Conservation (phyloP, 1,140 invertebrate genomes). For the Charaxes varanes region DNA sequence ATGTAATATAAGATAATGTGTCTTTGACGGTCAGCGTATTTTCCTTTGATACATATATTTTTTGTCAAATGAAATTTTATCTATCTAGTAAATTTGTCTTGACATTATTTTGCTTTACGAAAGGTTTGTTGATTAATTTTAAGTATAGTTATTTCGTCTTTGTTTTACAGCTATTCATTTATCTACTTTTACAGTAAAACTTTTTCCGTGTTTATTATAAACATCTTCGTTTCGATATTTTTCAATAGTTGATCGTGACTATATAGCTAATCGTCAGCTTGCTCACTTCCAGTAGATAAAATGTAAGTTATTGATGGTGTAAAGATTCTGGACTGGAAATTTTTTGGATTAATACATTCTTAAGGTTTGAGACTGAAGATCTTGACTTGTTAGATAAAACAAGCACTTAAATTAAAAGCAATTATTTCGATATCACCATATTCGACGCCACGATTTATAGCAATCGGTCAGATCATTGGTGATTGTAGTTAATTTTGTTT, state of each 20-base stretch:
- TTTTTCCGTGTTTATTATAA: too few species aligned
- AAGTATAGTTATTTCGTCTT: too few species aligned
- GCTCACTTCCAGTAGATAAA: conserved; percentile 46
- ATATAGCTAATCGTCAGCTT: conserved; percentile 26
- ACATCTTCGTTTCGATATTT: too few species aligned
- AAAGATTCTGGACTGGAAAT: conserved; percentile 16
- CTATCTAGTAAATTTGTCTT: too few species aligned
- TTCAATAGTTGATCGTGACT: conserved; percentile 12
- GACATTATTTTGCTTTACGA: too few species aligned
- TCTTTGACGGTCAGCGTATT: conserved; percentile 13
- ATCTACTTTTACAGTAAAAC: too few species aligned
- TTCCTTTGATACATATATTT: background rate
- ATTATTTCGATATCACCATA: conserved; percentile 18
- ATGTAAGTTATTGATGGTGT: conserved; percentile 18
- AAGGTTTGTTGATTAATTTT: too few species aligned
- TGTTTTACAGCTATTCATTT: background rate
- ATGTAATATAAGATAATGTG: conserved; percentile 37
- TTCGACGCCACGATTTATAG: too few species aligned
- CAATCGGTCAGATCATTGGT: conserved; percentile 8
- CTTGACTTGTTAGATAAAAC: conserved; percentile 2
- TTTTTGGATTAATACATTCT: conserved; percentile 19
- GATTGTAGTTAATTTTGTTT: conserved; percentile 50
- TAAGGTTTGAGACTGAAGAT: conserved; percentile 42
- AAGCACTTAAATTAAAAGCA: too few species aligned
- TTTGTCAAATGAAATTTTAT: too few species aligned